These are phyloP conservation scores for Mastomys coucha DNA, from an alignment of 2,113 vertebrate species.

Conservation along the genomic window DNA sequence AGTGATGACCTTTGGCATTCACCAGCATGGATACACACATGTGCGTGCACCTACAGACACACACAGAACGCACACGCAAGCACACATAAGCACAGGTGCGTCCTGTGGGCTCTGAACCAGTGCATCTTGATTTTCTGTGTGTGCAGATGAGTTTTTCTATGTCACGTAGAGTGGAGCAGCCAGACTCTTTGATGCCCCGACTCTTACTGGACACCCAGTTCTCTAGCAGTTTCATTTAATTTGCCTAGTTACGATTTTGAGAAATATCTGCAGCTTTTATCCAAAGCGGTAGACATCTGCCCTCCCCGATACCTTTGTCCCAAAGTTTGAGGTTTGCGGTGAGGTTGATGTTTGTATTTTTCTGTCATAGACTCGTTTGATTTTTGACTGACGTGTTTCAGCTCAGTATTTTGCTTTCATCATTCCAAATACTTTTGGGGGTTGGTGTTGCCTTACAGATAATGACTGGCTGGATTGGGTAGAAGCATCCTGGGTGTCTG, in stretches of 20 bases:
- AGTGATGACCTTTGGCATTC: not conserved
- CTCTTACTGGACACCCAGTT: not conserved
- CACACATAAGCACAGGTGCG: not conserved
- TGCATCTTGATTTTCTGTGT: not conserved
- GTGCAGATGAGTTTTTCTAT: not conserved
- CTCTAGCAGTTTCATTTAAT: not conserved
- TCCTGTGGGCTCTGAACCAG: not conserved
- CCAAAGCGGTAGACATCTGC: not conserved
- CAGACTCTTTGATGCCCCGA: not conserved
- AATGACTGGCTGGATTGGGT: not conserved
- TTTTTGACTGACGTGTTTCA: not conserved
- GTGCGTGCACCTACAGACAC: not conserved
- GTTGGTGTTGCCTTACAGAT: not conserved
- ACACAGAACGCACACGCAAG: too few species aligned
- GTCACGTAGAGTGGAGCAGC: not conserved
- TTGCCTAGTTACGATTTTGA: not conserved
- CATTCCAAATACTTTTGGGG: not conserved
- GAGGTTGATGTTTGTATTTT: not conserved
- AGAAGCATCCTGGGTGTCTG: slow-evolving; percentile 34
- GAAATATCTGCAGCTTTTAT: not conserved
- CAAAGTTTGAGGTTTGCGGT: not conserved
- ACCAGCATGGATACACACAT: not conserved
- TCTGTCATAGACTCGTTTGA: not conserved
- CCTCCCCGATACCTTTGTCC: not conserved
- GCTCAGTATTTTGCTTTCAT: slow-evolving; percentile 12